Percentiles rank a stretch among this genome's conserved stretches.
Evolutionary conservation across 2,113 vertebrate species (phyloP).

Genomic region (Eidolon helvum): DNA sequence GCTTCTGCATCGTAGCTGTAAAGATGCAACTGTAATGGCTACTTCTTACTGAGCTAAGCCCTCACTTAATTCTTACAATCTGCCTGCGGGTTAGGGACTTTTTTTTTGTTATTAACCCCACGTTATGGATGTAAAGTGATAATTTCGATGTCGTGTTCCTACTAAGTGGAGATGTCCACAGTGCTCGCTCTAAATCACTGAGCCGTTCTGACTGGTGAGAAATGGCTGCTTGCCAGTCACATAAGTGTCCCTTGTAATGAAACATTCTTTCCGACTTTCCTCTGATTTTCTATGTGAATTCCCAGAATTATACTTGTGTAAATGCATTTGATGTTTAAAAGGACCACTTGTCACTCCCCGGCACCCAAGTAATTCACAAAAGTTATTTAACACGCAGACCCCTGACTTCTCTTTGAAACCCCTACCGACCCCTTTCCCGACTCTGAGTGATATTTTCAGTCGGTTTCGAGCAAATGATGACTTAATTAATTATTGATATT

Average conservation of each 20-base stretch:
- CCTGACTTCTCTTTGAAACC: background rate
- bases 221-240: background rate
- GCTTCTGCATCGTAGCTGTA: background rate
- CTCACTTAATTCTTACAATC: background rate
- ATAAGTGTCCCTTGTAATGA: background rate
- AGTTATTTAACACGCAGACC: background rate
- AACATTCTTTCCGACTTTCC: background rate
- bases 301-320: background rate
- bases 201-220: background rate
- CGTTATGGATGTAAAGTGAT: background rate
- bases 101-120: slow-evolving; percentile 15
- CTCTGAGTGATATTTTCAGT: slow-evolving; percentile 2
- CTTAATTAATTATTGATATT: slow-evolving; percentile 32
- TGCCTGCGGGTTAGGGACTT: background rate
- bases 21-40: background rate
- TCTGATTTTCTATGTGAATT: background rate
- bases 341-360: background rate
- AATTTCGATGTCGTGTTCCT: background rate
- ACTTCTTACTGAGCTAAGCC: background rate
- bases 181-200: background rate
- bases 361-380: background rate
- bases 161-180: background rate
- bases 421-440: background rate
- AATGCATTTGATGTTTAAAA: background rate
- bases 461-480: background rate